These are phyloP conservation scores for Otis tarda DNA, from an alignment of 2,113 vertebrate species.

Conservation along the genomic window DNA sequence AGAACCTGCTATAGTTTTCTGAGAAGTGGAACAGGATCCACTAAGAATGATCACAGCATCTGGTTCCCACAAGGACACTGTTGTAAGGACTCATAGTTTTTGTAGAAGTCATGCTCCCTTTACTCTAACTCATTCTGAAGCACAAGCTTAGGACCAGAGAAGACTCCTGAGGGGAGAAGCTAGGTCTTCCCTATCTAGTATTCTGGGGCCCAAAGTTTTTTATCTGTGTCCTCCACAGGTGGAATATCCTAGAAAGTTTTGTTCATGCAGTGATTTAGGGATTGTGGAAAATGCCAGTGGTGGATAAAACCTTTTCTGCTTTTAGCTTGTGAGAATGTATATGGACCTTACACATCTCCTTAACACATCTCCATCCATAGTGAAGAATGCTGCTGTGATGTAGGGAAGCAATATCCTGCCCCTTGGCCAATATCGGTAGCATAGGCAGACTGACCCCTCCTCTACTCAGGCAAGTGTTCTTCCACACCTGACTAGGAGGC, in stretches of 20 bases:
- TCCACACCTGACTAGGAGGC: too few relatives aligned
- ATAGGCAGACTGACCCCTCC: background rate
- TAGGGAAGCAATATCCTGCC: background rate
- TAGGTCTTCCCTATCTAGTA: background rate
- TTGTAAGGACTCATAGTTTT: background rate
- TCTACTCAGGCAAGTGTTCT: background rate
- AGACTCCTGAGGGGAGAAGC: background rate
- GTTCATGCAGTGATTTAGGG: background rate
- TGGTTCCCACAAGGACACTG: background rate
- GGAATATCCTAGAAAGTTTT: background rate
- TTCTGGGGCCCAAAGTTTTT: background rate
- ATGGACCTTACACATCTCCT: background rate
- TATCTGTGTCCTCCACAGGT: background rate
- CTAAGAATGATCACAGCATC: background rate
- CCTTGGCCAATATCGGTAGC: accelerated
- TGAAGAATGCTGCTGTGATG: background rate
- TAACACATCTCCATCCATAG: background rate
- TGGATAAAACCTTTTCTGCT: background rate
- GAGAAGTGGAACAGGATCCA: background rate
- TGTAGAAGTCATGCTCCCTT: accelerated
- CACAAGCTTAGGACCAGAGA: background rate
- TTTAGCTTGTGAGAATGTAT: background rate
- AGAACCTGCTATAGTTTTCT: background rate
- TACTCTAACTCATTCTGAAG: background rate
- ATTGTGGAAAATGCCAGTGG: background rate